A percentile compares a stretch with the other conserved stretches of the same genome.
phyloP scores from a whole-genome alignment of 2,113 vertebrate genomes.

The Prunella fulvescens region DNA sequence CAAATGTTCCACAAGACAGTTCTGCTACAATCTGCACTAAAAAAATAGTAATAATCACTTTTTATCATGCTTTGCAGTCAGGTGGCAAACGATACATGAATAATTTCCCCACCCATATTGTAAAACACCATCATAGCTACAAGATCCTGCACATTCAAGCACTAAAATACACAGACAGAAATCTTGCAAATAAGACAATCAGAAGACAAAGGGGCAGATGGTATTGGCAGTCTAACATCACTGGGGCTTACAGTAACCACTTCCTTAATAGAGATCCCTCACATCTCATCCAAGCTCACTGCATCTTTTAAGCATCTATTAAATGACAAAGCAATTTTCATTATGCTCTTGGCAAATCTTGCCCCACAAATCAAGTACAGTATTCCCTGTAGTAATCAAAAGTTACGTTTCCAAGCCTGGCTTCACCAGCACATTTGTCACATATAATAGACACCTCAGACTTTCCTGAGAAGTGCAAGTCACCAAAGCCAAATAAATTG shows the following conservation, averaged over 20 bases:
- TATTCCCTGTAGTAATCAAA: neutral
- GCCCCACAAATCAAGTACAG: neutral
- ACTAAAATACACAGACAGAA: neutral
- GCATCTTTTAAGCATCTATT: neutral
- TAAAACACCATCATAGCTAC: neutral
- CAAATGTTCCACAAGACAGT: neutral
- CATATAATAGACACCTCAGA: neutral
- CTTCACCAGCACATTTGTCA: neutral
- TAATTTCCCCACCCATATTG: neutral
- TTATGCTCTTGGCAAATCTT: neutral
- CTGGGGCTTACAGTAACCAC: neutral
- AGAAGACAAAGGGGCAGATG: neutral
- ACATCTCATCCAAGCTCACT: neutral
- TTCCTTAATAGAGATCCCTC: neutral
- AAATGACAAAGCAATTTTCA: neutral
- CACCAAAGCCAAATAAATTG: conserved; percentile 11
- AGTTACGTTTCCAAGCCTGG: neutral
- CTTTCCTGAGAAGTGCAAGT: neutral
- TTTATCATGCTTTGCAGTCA: neutral
- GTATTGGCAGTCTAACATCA: neutral
- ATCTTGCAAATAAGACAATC: neutral
- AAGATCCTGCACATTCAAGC: neutral
- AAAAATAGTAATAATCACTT: neutral
- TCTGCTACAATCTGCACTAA: neutral
- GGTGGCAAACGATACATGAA: neutral